Percentiles rank a stretch among this genome's conserved stretches.
phyloP scores from a whole-genome alignment of 2,888 invertebrate species.

The Pseudococcus longispinus region DNA sequence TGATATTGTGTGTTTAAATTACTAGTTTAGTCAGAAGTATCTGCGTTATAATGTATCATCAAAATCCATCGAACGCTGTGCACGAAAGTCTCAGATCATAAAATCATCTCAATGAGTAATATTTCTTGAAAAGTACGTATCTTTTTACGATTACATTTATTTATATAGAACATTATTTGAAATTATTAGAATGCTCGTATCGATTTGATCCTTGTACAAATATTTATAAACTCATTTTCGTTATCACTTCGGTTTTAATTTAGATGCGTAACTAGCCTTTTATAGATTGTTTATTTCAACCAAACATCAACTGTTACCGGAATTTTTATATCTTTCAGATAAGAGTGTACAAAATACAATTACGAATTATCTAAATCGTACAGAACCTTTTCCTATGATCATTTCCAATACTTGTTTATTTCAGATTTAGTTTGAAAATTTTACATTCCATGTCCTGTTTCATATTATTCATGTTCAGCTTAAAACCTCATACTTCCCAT shows the following conservation, averaged over 20 bases:
- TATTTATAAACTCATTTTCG: background rate
- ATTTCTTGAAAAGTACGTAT: conserved; percentile 23
- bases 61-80: background rate
- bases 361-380: background rate
- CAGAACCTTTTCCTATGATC: background rate
- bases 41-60: background rate
- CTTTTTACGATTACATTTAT: background rate
- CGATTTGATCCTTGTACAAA: background rate
- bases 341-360: background rate
- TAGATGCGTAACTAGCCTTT: background rate
- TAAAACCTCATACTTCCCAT: background rate
- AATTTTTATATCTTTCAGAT: conserved; percentile 4
- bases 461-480: background rate
- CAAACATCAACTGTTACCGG: background rate
- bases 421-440: background rate
- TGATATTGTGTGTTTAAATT: background rate
- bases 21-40: background rate
- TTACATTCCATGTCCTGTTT: background rate
- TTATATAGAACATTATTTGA: background rate
- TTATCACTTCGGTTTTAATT: background rate
- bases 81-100: background rate
- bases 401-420: background rate
- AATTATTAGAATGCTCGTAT: background rate
- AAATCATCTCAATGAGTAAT: background rate
- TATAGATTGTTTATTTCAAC: background rate